Base-by-base conservation (phyloP, 2,888 invertebrate species). In the Charanyca ferruginea region DNA sequence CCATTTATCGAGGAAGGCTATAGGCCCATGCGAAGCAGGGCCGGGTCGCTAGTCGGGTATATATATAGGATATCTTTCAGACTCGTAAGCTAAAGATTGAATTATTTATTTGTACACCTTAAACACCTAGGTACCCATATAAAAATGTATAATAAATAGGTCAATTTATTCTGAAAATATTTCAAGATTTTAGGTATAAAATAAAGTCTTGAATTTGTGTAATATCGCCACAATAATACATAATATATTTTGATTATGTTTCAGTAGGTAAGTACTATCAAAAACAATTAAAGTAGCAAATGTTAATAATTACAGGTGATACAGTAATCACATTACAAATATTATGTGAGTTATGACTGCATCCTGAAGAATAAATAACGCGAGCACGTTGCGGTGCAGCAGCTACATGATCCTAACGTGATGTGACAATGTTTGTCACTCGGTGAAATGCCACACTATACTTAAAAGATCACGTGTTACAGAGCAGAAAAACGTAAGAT, bases 241-340 rank as follows among this genome's bases (percentile, higher is more conserved):
- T 22, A 7, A 28, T 44, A 49, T 35, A 20, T 7, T 32, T 23
- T 16, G 16, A 35, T 69, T 35, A 32, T 35, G 23, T 54, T n/a
- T n/a, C n/a, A n/a, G n/a, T n/a, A n/a, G n/a, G n/a, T n/a, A n/a
- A n/a, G n/a, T n/a, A n/a, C n/a, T n/a, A n/a, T n/a, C n/a, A 28
- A 28, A 7, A 58, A 62, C 20, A 67, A 79, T 66, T 58, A 75
- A 63, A 53, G 60, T 77, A 32, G 47, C 32, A 55, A 68, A 80
- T 75, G 45, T 76, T 62, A 80, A 55, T 68, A 76, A 75, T 68
- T 68, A 48, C 62, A 44, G 54, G 61, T 79, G 77, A 58, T 58
- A 75, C 41, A 75, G 80, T 79, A 68, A 80, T 77, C 72, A 32
- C 35, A 80, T 51, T 45, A 76, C 73, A 80, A 80, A 77, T 77